Evolutionary conservation across 92 coral and sea anemone genomes (phyloP), one percentile per base, ranked within the genome.

Genomic region (Umimayanthus chanpuru): DNA sequence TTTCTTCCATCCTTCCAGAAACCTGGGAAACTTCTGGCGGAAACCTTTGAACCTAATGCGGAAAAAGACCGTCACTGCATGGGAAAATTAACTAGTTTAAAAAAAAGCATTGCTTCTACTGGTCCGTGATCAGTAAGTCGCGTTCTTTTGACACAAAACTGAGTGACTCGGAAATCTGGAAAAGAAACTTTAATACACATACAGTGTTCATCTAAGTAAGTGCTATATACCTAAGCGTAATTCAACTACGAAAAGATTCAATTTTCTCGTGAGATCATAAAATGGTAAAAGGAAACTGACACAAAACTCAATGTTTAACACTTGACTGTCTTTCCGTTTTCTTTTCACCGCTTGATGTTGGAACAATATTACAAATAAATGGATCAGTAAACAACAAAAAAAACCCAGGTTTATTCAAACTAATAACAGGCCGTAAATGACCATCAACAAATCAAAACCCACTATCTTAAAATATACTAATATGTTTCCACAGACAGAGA

Each of bases 1-100:
- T 88, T 91, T 95, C 89, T 94, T 97, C 99, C 99, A 97, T 65
- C 98, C 98, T 23, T 97, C 99, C 44, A 97, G 90, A 83, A 85
- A 91, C 44, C 91, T 92, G 71, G 95, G 95, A 87, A 97, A 97
- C 92, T 95, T 97, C 50, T 92, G 93, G 75, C 95, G 96, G 88
- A 97, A 95, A 56, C 99, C 98, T 86, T 94, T 93, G 73, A 97
- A 97, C 88, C 99, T 97, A 41, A 10, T 14, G 79, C 20, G 29
- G 47, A 44, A 75, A 39, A 74, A 23, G 23, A 43, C 2, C 30
- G 25, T 21, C 14, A 38, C 23, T 75, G 23, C 21, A 58, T 38
- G 12, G 14, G n/a, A 0, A 38, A 4, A 41, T 2, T 41, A 28
- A 9, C 29, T 43, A 16, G 82, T 36, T 43, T 0, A 7, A n/a